Conservation (phyloP, 2,113 vertebrate genomes). For the Odocoileus virginianus region DNA sequence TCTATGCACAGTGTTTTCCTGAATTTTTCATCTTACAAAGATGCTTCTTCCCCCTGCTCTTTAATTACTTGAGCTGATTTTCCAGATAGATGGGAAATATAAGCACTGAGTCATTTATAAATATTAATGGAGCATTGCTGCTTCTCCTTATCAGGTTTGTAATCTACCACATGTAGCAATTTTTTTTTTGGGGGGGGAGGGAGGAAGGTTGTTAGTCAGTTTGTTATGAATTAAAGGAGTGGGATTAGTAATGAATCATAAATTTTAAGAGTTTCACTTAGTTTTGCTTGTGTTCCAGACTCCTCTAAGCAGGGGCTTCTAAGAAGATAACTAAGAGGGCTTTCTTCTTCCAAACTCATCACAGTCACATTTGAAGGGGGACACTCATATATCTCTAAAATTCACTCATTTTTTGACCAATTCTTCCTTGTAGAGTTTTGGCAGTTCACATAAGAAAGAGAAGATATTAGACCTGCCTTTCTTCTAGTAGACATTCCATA, state of each 20-base stretch:
- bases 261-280: slow-evolving; percentile 15
- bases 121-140: slow-evolving; percentile 49
- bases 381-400: background rate
- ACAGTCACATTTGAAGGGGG: background rate
- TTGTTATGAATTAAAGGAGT: slow-evolving; percentile 51
- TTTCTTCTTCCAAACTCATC: background rate
- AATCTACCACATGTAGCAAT: slow-evolving; percentile 44
- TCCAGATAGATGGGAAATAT: slow-evolving; percentile 45
- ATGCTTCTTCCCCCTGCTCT: slow-evolving; percentile 27
- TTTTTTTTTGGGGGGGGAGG: background rate
- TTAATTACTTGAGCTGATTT: slow-evolving; percentile 52
- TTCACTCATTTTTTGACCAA: background rate
- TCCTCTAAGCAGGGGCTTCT: background rate
- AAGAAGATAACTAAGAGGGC: background rate
- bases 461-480: background rate
- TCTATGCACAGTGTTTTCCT: background rate
- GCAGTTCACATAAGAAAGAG: background rate
- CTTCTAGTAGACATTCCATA: background rate
- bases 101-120: slow-evolving; percentile 34
- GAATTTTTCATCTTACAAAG: slow-evolving; percentile 52
- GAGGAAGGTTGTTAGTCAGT: background rate
- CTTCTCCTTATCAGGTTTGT: slow-evolving; percentile 18
- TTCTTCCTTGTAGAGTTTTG: background rate
- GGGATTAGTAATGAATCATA: slow-evolving; percentile 32
- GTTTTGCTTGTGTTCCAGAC: background rate